Evolutionary conservation across 2,888 invertebrate genomes (phyloP).

Genomic region (Agonopterix arenella): DNA sequence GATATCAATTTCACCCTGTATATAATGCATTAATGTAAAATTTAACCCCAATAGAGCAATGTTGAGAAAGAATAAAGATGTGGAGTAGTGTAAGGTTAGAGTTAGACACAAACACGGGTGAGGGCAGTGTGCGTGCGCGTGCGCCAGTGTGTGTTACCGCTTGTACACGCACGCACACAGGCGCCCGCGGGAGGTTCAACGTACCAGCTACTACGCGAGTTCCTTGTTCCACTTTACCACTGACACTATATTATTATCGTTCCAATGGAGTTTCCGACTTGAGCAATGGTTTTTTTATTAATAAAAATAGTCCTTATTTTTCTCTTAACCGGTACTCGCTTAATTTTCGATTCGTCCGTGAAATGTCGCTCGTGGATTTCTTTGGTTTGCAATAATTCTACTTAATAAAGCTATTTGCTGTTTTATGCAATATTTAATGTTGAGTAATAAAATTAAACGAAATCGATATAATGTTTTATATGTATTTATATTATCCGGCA

Average conservation of each 20-base stretch:
- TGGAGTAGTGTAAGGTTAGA: conserved; percentile 30
- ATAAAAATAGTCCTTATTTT: background rate
- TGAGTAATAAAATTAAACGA: background rate
- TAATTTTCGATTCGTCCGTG: too few relatives aligned
- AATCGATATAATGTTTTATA: background rate
- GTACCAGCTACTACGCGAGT: conserved; percentile 72
- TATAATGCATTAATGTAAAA: background rate
- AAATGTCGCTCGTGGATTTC: too few relatives aligned
- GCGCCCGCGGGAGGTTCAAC: conserved; percentile 58
- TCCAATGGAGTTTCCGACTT: conserved; percentile 59
- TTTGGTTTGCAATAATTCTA: too few relatives aligned
- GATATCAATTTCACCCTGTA: too few relatives aligned
- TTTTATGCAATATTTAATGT: too few relatives aligned
- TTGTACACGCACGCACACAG: conserved; percentile 34
- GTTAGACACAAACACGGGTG: conserved; percentile 7
- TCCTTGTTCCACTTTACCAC: conserved; percentile 76
- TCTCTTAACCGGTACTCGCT: too few relatives aligned
- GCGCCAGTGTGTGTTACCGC: conserved; percentile 26
- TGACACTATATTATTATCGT: conserved; percentile 73
- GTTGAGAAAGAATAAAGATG: conserved; percentile 6
- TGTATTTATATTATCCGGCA: too few relatives aligned
- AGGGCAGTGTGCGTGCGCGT: conserved; percentile 22
- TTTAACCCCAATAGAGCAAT: conserved; percentile 6
- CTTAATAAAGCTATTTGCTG: too few relatives aligned
- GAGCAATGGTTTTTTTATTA: conserved; percentile 12